Conservation (phyloP, 1,140 invertebrate species). For the Oryctes rhinoceros region DNA sequence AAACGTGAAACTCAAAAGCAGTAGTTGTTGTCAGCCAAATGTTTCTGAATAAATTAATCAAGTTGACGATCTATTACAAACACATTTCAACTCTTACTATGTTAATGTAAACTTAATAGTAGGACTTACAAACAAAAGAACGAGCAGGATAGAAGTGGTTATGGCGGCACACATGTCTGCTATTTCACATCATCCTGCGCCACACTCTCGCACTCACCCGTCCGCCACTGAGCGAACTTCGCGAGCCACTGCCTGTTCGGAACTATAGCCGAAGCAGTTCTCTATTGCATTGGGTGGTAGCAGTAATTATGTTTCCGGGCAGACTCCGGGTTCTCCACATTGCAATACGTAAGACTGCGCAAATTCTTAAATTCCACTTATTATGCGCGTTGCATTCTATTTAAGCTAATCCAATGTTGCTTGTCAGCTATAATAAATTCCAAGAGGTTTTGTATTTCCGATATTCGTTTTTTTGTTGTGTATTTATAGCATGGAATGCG, state of each 20-base stretch:
- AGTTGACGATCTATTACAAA: too few species aligned
- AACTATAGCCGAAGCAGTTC: background rate
- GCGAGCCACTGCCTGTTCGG: constrained; percentile 45
- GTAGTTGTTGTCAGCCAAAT: too few species aligned
- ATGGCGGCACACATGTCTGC: constrained; percentile 49
- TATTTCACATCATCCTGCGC: constrained; percentile 48
- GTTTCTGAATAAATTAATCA: too few species aligned
- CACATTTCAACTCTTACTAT: too few species aligned
- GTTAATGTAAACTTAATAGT: background rate
- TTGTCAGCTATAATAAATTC: too few species aligned
- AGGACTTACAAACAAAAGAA: constrained; percentile 47
- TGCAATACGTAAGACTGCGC: background rate
- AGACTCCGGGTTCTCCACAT: constrained; percentile 1
- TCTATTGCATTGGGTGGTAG: background rate
- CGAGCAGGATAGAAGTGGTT: constrained; percentile 43
- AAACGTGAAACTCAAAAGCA: too few species aligned
- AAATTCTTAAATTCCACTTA: background rate
- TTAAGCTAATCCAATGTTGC: background rate
- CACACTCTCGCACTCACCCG: constrained; percentile 49
- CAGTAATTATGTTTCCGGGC: background rate
- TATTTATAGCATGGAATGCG: too few species aligned
- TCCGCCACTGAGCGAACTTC: constrained; percentile 48
- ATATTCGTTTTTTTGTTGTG: too few species aligned
- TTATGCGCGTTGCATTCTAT: background rate
- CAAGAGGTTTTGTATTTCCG: too few species aligned